Evolutionary conservation across 2,888 invertebrate species (phyloP).

Genomic region (Apodemia hepburni): DNA sequence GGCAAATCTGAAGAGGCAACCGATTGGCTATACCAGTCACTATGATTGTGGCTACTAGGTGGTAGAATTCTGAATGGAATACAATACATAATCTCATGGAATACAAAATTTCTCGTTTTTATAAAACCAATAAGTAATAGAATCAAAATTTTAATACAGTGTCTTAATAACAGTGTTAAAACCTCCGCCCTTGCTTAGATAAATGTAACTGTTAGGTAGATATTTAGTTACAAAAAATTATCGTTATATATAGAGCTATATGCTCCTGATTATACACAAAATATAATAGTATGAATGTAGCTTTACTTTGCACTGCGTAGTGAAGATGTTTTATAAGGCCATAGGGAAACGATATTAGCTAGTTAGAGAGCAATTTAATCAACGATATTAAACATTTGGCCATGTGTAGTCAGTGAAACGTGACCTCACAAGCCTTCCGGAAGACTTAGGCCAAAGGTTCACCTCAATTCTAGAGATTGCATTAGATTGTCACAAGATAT

Average conservation of each 20-base stretch:
- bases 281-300: background rate
- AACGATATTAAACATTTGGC: conserved; percentile 18
- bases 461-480: conserved; percentile 21
- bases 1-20: too few relatives aligned
- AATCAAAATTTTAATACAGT: too few relatives aligned
- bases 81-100: too few relatives aligned
- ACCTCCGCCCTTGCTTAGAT: too few relatives aligned
- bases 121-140: too few relatives aligned
- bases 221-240: too few relatives aligned
- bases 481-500: conserved; percentile 3
- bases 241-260: background rate
- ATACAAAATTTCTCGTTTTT: too few relatives aligned
- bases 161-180: too few relatives aligned
- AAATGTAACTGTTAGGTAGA: too few relatives aligned
- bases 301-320: background rate
- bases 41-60: too few relatives aligned
- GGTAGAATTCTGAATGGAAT: too few relatives aligned
- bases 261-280: conserved; percentile 1
- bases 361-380: conserved; percentile 20
- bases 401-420: conserved; percentile 20
- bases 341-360: conserved; percentile 2
- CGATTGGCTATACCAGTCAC: too few relatives aligned
- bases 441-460: conserved; percentile 29
- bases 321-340: conserved; percentile 1
- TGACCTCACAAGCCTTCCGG: conserved; percentile 26